Conservation (phyloP, 2,797 vertebrate species). For the Pseudochromis fuscus region DNA sequence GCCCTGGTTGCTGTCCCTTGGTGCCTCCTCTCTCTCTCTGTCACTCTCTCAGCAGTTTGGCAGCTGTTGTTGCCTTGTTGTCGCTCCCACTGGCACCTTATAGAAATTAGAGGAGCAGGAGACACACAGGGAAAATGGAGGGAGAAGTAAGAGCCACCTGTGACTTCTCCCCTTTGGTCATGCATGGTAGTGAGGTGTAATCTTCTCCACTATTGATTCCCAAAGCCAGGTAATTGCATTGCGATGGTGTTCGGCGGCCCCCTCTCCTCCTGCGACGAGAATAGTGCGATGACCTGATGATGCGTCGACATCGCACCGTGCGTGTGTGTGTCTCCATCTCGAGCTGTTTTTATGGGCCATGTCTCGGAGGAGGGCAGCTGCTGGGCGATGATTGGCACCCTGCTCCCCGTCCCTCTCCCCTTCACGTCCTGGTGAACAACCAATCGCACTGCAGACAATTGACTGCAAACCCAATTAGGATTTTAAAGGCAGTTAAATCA, state of each 20-base stretch:
- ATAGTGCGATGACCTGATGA: slow-evolving; percentile 73
- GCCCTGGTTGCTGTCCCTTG: slow-evolving; percentile 54
- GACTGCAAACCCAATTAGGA: slow-evolving; percentile 45
- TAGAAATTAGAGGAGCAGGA: slow-evolving; percentile 28
- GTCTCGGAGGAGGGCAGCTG: slow-evolving; percentile 77
- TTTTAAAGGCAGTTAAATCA: slow-evolving; percentile 46
- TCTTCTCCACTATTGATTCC: slow-evolving; percentile 68
- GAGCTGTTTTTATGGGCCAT: slow-evolving; percentile 75
- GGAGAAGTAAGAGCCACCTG: slow-evolving; percentile 63
- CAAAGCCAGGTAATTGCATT: slow-evolving; percentile 57
- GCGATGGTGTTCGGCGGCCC: slow-evolving; percentile 44
- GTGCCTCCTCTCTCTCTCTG: slow-evolving; percentile 29
- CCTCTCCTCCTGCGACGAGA: slow-evolving; percentile 55
- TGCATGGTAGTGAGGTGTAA: slow-evolving; percentile 57
- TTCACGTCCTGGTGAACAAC: slow-evolving; percentile 54
- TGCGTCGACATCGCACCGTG: slow-evolving; percentile 37
- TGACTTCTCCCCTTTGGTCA: slow-evolving; percentile 58
- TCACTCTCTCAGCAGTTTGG: slow-evolving; percentile 63
- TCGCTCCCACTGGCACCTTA: slow-evolving; percentile 62
- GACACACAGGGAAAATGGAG: slow-evolving; percentile 49
- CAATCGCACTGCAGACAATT: slow-evolving; percentile 19
- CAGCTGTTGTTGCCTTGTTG: slow-evolving; percentile 79
- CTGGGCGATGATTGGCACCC: slow-evolving; percentile 69
- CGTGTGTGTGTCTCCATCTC: slow-evolving; percentile 43
- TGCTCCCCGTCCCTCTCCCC: slow-evolving; percentile 37